A percentile compares a stretch with the other conserved stretches of the same genome.
Conservation (phyloP, 2,888 invertebrate genomes). For the Trilocha varians region DNA sequence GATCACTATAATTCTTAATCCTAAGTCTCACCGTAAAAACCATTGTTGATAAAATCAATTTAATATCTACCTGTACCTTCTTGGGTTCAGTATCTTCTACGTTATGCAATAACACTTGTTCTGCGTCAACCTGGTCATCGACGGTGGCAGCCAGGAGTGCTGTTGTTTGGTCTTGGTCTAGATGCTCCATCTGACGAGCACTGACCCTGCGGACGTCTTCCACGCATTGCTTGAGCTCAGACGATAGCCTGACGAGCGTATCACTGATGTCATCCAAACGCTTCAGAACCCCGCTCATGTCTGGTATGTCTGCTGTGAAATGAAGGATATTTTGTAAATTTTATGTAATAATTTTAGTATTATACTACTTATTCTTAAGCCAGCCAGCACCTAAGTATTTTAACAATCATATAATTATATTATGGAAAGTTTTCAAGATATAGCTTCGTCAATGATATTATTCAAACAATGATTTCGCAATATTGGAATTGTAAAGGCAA, state of each 20-base stretch:
- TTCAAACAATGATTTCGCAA: too few species aligned
- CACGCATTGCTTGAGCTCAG: slow-evolving; percentile 80
- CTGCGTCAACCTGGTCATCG: slow-evolving; percentile 76
- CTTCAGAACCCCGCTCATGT: slow-evolving; percentile 68
- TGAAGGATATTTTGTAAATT: too few species aligned
- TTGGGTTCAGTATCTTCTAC: slow-evolving; percentile 79
- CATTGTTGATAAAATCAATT: background rate
- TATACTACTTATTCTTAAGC: too few species aligned
- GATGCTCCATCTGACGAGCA: slow-evolving; percentile 76
- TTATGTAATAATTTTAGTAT: too few species aligned
- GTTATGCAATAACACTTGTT: slow-evolving; percentile 52
- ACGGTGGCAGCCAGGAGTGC: slow-evolving; percentile 79
- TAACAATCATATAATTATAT: too few species aligned
- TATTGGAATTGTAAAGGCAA: too few species aligned
- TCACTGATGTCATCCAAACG: slow-evolving; percentile 80
- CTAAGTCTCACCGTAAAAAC: background rate
- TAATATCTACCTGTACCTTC: slow-evolving; percentile 70
- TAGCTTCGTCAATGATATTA: too few species aligned
- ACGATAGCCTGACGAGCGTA: slow-evolving; percentile 77
- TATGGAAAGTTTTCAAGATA: too few species aligned
- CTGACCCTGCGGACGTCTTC: slow-evolving; percentile 81
- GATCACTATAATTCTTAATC: too few species aligned
- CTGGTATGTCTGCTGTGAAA: slow-evolving; percentile 34
- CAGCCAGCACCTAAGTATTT: too few species aligned
- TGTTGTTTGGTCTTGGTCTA: slow-evolving; percentile 76